A percentile compares a stretch with the other conserved stretches of the same genome.
Evolutionary conservation across 1,140 invertebrate species (phyloP).

Genomic region (Drosophila ercepeae): DNA sequence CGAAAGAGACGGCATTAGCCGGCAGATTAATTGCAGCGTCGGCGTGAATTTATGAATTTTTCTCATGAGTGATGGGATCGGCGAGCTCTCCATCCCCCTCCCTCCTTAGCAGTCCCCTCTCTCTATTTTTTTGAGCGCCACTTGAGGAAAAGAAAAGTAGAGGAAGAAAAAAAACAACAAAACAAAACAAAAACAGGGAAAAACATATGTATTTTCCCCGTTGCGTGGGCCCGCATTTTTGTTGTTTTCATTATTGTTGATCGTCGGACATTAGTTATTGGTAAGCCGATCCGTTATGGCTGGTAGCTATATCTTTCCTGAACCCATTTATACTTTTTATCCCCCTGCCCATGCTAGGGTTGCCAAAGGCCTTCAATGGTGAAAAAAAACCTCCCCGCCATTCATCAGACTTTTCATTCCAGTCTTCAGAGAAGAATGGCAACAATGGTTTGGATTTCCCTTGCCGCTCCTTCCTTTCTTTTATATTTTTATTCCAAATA

Average conservation of each 20-base stretch:
- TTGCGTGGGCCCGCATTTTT: conserved; percentile 68
- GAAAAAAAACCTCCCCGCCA: not conserved
- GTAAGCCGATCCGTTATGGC: conserved; percentile 61
- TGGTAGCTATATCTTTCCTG: conserved; percentile 15
- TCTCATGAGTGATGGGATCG: conserved; percentile 62
- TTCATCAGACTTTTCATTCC: not conserved
- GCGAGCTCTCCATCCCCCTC: not conserved
- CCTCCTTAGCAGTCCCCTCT: not conserved
- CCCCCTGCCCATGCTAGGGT: too few species aligned
- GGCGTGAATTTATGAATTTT: conserved; percentile 68
- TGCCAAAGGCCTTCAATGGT: too few species aligned
- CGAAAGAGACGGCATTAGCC: conserved; percentile 4
- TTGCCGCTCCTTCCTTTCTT: not conserved
- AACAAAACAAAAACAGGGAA: conserved; percentile 2
- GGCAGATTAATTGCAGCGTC: conserved; percentile 65
- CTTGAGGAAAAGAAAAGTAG: conserved; percentile 58
- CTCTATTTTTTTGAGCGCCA: conserved; percentile 48
- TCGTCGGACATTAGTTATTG: conserved; percentile 53
- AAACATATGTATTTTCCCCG: conserved; percentile 23
- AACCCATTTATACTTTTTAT: not conserved
- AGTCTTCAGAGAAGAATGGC: not conserved
- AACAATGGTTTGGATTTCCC: not conserved
- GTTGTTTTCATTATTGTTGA: conserved; percentile 37
- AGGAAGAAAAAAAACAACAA: too few species aligned
- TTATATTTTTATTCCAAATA: not conserved